Conservation (phyloP, 1,140 invertebrate species). For the Papilio xuthus region DNA sequence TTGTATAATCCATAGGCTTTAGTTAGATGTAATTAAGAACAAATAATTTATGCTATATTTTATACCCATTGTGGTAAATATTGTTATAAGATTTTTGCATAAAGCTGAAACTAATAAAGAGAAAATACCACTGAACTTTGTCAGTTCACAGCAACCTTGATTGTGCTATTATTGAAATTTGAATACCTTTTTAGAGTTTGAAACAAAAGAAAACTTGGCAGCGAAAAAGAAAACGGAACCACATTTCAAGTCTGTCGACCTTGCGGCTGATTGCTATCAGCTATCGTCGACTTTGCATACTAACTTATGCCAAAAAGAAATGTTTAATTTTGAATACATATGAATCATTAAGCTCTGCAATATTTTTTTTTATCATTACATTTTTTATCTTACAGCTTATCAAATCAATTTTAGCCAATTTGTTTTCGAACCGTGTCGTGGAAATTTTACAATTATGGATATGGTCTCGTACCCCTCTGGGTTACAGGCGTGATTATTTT, state of each 20-base stretch:
- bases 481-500: no score
- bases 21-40: no score
- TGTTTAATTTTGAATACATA: not conserved
- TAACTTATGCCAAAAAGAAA: slow-evolving; percentile 7
- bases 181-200: slow-evolving; percentile 7
- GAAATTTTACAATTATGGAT: no score
- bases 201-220: slow-evolving; percentile 28
- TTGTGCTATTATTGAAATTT: slow-evolving; percentile 7
- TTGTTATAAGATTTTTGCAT: not conserved
- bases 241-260: slow-evolving; percentile 20
- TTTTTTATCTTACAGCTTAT: no score
- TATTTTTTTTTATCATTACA: no score
- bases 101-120: not conserved
- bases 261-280: slow-evolving; percentile 1
- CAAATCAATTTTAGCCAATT: no score
- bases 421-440: no score
- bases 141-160: slow-evolving; percentile 17
- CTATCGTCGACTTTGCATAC: slow-evolving; percentile 9
- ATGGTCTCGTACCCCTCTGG: no score
- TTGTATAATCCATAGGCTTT: no score
- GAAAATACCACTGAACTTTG: not conserved
- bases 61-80: no score
- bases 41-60: no score
- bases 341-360: not conserved
- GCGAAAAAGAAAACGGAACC: slow-evolving; percentile 12